Base-by-base conservation (phyloP, 2,888 invertebrate species). In the Cyaniris semiargus region DNA sequence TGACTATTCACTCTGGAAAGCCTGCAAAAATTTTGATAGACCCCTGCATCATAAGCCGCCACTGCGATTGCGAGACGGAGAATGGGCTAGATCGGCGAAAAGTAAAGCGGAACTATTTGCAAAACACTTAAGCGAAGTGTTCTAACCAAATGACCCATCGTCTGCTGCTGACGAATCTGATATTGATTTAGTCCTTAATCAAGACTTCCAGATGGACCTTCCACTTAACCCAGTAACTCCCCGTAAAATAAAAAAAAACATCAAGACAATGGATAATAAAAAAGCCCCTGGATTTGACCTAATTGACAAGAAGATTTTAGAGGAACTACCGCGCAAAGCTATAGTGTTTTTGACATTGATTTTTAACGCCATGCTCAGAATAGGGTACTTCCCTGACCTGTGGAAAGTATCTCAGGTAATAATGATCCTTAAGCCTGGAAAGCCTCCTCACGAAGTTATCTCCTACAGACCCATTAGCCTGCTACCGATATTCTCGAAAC, bases 1-100 rank as follows among this genome's bases (percentile, higher is more conserved):
- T 10, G 77, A 79, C 38, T 80, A 81, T 38, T 79, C 80, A 0
- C 70, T n/a, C n/a, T 80, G 15, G 81, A 79, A 79, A 15, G 79
- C 70, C 0, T 76, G 72, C 34, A 79, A 79, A 58, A 77, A 76
- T 34, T 6, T 78, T 7, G 77, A 78, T n/a, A 53, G 60, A 8
- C 78, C 78, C n/a, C 10, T 48, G 44, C 15, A 4, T 27, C 75
- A 31, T 23, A 58, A 58, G 21, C 70, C 74, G 18, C 66, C 77
- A 23, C 27, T 77, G 3, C 23, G 27, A 15, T 3, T 23, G 76
- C 4, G 34, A 13, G 58, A 78, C 5, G 60, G 77, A 34, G 38
- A 15, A 2, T 80, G 81, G 81, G 79, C 80, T 10, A 77, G 76
- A 70, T 75, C 76, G 8, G 76, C 77, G 18, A 6, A 13, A 0